Evolutionary conservation across 1,140 invertebrate genomes (phyloP).

Genomic region (Zaprionus gabonicus): DNA sequence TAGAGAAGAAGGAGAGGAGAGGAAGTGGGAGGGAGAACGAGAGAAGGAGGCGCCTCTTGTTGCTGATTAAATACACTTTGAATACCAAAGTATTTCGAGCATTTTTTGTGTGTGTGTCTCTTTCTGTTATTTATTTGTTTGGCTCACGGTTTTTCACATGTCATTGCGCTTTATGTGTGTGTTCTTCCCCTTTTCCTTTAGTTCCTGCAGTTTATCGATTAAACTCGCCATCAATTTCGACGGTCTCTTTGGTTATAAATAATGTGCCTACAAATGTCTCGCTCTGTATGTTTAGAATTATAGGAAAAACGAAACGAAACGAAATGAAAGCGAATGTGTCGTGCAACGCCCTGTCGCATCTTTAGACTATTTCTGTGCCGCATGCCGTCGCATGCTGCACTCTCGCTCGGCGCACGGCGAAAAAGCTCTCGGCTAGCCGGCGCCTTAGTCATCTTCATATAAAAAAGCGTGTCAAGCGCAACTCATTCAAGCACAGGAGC

Average conservation of each 20-base stretch:
- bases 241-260: conserved; percentile 3
- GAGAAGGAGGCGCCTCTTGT: conserved; percentile 4
- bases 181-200: not conserved
- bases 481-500: conserved; percentile 27
- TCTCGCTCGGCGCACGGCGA: not conserved
- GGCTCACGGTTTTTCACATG: conserved; percentile 21
- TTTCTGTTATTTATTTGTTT: conserved; percentile 9
- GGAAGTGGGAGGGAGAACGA: not conserved
- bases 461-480: conserved; percentile 58
- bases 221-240: conserved; percentile 30
- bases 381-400: conserved; percentile 18
- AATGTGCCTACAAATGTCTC: conserved; percentile 6
- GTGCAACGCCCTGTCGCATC: conserved; percentile 32
- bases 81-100: conserved; percentile 8
- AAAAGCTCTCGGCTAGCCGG: conserved; percentile 32
- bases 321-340: conserved; percentile 42
- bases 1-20: not conserved
- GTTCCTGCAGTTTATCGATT: conserved; percentile 38
- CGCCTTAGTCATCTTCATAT: conserved; percentile 32
- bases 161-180: conserved; percentile 37
- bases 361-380: conserved; percentile 55
- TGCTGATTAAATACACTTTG: conserved; percentile 22
- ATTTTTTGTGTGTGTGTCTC: conserved; percentile 11
- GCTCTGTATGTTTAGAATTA: conserved; percentile 34
- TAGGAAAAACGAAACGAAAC: conserved; percentile 4